Base-by-base conservation (phyloP, 1,140 invertebrate genomes). In the Drosophila tani region DNA sequence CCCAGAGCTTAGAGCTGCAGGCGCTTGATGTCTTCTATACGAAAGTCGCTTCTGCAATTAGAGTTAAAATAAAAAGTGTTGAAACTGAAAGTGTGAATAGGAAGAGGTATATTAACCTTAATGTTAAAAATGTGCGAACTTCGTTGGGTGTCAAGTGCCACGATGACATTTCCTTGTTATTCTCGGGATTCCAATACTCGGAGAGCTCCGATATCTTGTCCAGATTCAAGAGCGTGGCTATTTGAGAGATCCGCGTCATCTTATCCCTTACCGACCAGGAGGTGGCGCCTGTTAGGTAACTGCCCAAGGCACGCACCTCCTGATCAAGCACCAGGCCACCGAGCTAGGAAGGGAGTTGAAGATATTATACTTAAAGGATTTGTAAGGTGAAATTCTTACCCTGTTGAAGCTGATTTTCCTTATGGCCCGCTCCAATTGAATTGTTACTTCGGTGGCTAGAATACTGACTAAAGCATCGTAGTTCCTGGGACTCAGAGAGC, bases 321-420 rank as follows among this genome's bases (percentile, higher is more conserved):
- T 98, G 98, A 93, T 99, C 99, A 86, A 99, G 95, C 79, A 98
- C 96, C 41, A 99, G 94, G 15, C 98, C 98, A 21, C 98, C 98
- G 86, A 97, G 94, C 94, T 96, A 15, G 24, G 92, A 40, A 92
- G 79, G 75, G 66, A 55, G 57, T 45, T 14, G 46, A 46, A 12
- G 4, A 2, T 17, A 38, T 51, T 24, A 51, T 12, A 5, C 27
- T 5, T 1, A 2, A 3, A 21, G n/a, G 17, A 32, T 14, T 24
- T 15, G 14, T 7, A 15, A 17, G n/a, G 14, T 2, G 9, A 9
- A 43, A 17, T 12, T 81, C 71, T 91, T 94, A 97, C 96, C 83
- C 96, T 94, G 85, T 98, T 98, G 91, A 98, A 99, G 11, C 95
- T 94, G n/a, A 96, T 96, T 91, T 99, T 98, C 49, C 97, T 93